Conservation (phyloP, 2,888 invertebrate species). For the Spisula subtruncata region DNA sequence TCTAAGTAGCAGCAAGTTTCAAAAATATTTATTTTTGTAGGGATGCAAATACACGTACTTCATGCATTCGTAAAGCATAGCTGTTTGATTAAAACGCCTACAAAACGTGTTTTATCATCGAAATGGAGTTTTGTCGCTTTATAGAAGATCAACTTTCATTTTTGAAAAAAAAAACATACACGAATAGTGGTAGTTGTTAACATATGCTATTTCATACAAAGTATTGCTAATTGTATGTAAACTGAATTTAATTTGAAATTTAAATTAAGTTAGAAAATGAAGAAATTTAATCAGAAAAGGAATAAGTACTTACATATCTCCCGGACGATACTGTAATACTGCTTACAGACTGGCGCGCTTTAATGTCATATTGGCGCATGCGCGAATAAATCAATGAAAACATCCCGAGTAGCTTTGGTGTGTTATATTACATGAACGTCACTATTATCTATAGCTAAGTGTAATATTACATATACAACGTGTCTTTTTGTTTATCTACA, state of each 20-base stretch:
- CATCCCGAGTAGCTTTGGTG: not conserved
- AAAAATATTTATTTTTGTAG: too few relatives aligned
- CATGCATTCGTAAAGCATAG: too few relatives aligned
- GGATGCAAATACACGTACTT: too few relatives aligned
- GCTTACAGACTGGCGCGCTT: not conserved
- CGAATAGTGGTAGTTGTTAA: too few relatives aligned
- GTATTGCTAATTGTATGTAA: not conserved
- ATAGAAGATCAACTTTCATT: too few relatives aligned
- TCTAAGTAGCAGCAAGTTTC: too few relatives aligned
- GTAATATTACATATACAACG: not conserved
- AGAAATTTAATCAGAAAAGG: not conserved
- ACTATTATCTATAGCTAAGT: not conserved
- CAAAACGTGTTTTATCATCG: too few relatives aligned
- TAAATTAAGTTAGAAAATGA: too few relatives aligned
- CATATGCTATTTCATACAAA: too few relatives aligned
- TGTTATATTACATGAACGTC: not conserved
- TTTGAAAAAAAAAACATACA: too few relatives aligned
- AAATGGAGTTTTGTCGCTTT: too few relatives aligned
- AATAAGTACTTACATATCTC: conserved; percentile 7
- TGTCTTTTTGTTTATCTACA: conserved; percentile 10
- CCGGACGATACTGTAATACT: not conserved
- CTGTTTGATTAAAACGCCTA: too few relatives aligned
- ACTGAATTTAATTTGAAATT: not conserved
- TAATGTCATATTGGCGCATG: not conserved
- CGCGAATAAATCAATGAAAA: not conserved